Percentiles rank a stretch among this genome's conserved stretches.
Conservation (phyloP, 2,888 invertebrate species). For the Halocaridina rubra region DNA sequence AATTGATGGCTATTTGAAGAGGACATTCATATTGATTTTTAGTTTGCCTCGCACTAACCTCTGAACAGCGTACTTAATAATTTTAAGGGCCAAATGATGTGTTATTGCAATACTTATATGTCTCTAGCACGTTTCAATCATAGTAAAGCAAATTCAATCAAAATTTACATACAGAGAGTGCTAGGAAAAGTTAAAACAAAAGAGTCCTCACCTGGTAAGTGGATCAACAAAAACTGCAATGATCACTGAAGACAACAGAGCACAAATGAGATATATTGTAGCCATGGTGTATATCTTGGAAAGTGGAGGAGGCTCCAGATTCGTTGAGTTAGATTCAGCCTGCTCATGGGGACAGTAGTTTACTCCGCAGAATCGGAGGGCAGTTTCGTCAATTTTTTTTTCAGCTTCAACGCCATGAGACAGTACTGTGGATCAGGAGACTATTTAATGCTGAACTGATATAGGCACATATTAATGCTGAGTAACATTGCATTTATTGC, state of each 20-base stretch:
- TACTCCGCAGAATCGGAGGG: slow-evolving; percentile 67
- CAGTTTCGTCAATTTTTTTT: slow-evolving; percentile 59
- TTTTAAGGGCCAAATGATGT: too few species aligned
- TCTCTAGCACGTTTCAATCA: too few species aligned
- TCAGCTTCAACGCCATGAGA: slow-evolving; percentile 79
- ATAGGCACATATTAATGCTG: too few species aligned
- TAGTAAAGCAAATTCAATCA: neutral
- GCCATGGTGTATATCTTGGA: slow-evolving; percentile 89
- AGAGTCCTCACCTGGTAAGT: slow-evolving; percentile 79
- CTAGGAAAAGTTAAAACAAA: too few species aligned
- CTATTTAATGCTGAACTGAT: too few species aligned
- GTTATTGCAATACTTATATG: too few species aligned
- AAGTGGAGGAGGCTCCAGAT: slow-evolving; percentile 79
- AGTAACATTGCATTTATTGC: too few species aligned
- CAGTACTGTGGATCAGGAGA: slow-evolving; percentile 72
- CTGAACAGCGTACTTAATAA: too few species aligned
- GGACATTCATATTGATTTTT: too few species aligned
- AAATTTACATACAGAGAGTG: neutral
- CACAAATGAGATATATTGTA: slow-evolving; percentile 88
- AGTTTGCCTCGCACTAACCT: too few species aligned
- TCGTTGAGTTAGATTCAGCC: slow-evolving; percentile 66
- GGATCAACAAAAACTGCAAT: slow-evolving; percentile 91
- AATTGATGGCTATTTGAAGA: too few species aligned
- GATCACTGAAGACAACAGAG: slow-evolving; percentile 85
- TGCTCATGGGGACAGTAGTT: slow-evolving; percentile 74